Evolutionary conservation across 2,113 vertebrate species (phyloP).

Genomic region (Gobius niger): DNA sequence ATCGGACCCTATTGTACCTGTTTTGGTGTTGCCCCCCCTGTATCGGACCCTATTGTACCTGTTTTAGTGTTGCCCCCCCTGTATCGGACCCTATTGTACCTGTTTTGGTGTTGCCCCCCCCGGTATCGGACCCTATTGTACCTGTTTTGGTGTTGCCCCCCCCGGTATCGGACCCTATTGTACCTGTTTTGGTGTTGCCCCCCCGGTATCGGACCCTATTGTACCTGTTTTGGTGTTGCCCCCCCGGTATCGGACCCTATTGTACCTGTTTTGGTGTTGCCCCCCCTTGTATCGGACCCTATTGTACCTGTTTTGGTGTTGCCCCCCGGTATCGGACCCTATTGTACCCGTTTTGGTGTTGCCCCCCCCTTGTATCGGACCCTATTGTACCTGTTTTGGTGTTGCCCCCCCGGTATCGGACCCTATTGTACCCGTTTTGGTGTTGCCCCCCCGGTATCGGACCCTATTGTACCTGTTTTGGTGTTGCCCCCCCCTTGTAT

Average conservation of each 20-base stretch:
- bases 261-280: no score
- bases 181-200: slow-evolving; percentile 76
- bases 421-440: no score
- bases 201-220: slow-evolving; percentile 83
- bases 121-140: slow-evolving; percentile 78
- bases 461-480: slow-evolving; percentile 82
- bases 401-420: slow-evolving; percentile 93
- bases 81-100: slow-evolving; percentile 76
- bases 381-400: slow-evolving; percentile 87
- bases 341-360: no score
- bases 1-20: slow-evolving; percentile 69
- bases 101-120: slow-evolving; percentile 83
- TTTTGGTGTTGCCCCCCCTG: slow-evolving; percentile 84
- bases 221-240: slow-evolving; percentile 97
- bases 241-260: slow-evolving; percentile 83
- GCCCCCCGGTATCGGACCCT: slow-evolving; percentile 87
- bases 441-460: no score
- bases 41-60: slow-evolving; percentile 75
- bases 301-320: slow-evolving; percentile 92
- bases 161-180: slow-evolving; percentile 79
- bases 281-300: no score
- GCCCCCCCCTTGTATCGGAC: no score
- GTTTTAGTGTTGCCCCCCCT: slow-evolving; percentile 83
- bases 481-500: slow-evolving; percentile 97
- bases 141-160: slow-evolving; percentile 82